Conservation (phyloP, 2,797 vertebrate species). For the Intellagama lesueurii region DNA sequence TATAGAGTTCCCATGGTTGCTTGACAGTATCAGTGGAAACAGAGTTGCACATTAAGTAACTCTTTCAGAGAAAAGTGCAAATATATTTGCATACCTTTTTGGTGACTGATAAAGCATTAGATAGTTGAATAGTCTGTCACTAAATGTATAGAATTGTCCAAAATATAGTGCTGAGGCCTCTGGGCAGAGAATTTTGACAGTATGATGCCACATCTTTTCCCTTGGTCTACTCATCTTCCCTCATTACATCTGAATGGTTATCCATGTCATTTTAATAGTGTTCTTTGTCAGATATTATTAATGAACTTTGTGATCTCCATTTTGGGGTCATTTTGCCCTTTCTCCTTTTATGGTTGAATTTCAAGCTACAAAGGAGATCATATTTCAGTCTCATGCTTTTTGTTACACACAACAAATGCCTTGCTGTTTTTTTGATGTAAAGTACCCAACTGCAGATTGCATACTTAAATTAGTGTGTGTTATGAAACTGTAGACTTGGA, state of each 20-base stretch:
- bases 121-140: background rate
- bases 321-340: background rate
- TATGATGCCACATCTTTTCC: background rate
- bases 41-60: slow-evolving; percentile 16
- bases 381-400: background rate
- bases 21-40: slow-evolving; percentile 30
- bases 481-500: too few species aligned
- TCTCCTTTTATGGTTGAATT: background rate
- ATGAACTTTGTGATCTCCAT: background rate
- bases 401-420: background rate
- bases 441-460: background rate
- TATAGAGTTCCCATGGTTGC: slow-evolving; percentile 43
- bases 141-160: background rate
- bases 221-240: background rate
- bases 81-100: background rate
- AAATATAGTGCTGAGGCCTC: background rate
- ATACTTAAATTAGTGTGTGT: background rate
- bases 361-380: background rate
- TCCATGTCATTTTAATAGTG: background rate
- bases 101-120: background rate
- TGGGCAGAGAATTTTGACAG: background rate
- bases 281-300: background rate
- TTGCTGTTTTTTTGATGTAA: background rate
- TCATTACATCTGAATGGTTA: background rate
- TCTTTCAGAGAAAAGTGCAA: background rate